Evolutionary conservation across 2,797 vertebrate species (phyloP), one percentile per base, ranked within the genome.

Genomic region (Lagocephalus sceleratus): DNA sequence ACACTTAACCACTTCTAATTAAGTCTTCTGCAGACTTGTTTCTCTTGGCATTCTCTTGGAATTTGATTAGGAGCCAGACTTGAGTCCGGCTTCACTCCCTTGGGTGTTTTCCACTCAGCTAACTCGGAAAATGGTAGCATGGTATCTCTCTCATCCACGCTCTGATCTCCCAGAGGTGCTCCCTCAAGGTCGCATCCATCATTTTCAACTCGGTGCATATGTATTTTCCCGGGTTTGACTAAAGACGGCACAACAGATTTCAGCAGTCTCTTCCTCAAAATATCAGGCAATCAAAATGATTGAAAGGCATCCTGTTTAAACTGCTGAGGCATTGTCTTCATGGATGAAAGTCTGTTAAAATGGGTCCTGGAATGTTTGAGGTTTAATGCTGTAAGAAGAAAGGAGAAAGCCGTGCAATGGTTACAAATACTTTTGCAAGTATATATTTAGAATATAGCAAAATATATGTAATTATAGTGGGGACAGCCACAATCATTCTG

Each of bases 401-500:
- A 38, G 32, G 25, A 60, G 48, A 56, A 59, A 22, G 60, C 39
- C 29, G 47, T 29, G 57, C 19, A 60, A 56, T 17, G 58, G 60
- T 51, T 76, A 51, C 54, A 68, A 63, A 65, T 63, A 54, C 55
- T 45, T 42, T 47, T 53, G 49, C 25, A 10, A 47, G 71, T 63
- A 53, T 83, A 85, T 84, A 81, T 85, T 81, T 88, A 84, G 84
- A 77, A 62, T 70, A 66, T 60, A 80, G 71, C 78, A 76, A 81
- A 73, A 76, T 78, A 82, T 75, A 69, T 79, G 73, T 82, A 86
- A 88, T 87, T 85, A 81, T 60, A 85, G 84, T 69, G 73, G 64
- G 63, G 71, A 56, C 21, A 56, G 68, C 75, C 75, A 73, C 74
- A 71, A 38, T 76, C 68, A 42, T 73, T 60, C 69, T 73, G 67